Evolutionary conservation across 2,113 vertebrate genomes (phyloP).

Genomic region (Chinchilla lanigera): DNA sequence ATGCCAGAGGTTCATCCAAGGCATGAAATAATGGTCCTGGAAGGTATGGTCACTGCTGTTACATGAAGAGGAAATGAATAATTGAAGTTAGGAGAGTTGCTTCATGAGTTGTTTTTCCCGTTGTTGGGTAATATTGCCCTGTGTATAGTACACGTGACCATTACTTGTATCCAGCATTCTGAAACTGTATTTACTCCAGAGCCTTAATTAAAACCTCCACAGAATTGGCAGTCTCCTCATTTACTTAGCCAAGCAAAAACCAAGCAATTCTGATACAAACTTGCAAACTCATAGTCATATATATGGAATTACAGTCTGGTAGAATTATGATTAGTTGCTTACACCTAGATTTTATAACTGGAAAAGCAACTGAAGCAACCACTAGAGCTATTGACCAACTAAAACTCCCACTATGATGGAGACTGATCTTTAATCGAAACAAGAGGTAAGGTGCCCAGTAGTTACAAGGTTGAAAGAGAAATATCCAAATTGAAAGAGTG

Average conservation of each 20-base stretch:
- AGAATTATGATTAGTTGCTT: background rate
- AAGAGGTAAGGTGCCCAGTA: background rate
- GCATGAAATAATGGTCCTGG: slow-evolving; percentile 50
- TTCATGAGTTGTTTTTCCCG: background rate
- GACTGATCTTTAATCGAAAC: background rate
- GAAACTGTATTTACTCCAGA: background rate
- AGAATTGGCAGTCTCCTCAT: background rate
- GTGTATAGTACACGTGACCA: background rate
- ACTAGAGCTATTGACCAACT: background rate
- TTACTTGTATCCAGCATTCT: background rate
- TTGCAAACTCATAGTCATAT: background rate
- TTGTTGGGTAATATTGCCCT: background rate
- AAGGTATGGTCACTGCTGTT: slow-evolving; percentile 8
- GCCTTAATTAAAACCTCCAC: background rate
- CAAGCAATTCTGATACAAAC: background rate
- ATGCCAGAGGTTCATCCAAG: slow-evolving; percentile 54
- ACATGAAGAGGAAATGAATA: slow-evolving; percentile 15
- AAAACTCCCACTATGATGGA: background rate
- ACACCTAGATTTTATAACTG: background rate
- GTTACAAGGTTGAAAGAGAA: background rate
- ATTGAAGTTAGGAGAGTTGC: background rate
- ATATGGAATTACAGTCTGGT: background rate
- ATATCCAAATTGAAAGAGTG: background rate
- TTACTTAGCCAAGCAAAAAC: background rate
- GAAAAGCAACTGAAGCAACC: background rate